These are phyloP conservation scores for Xiphydria camelus DNA, from an alignment of 2,888 invertebrate species.

Conservation along the genomic window DNA sequence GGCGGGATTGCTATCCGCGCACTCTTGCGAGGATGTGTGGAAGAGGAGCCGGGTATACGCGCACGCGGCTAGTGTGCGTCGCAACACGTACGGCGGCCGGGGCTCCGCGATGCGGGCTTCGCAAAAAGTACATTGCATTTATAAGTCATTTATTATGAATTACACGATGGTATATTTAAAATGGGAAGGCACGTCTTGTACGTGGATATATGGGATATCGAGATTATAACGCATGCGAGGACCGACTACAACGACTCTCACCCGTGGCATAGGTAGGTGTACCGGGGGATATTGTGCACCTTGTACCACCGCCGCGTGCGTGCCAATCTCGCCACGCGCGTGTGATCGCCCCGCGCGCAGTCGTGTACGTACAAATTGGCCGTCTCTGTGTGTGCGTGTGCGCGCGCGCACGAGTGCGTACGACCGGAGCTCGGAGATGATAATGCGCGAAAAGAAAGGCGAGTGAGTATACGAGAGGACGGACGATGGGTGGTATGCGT, in stretches of 20 bases:
- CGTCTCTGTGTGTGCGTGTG: conserved; percentile 6
- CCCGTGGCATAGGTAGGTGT: conserved; percentile 30
- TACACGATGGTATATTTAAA: conserved; percentile 58
- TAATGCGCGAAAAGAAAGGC: too few species aligned
- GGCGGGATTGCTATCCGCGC: conserved; percentile 14
- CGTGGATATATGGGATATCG: conserved; percentile 57
- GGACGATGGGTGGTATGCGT: too few species aligned
- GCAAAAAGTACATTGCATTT: conserved; percentile 53
- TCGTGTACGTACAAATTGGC: conserved; percentile 47
- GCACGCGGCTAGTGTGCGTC: not conserved
- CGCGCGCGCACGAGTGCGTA: conserved; percentile 5
- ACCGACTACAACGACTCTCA: conserved; percentile 33
- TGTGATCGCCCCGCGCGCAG: conserved; percentile 25
- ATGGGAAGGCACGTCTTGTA: conserved; percentile 54
- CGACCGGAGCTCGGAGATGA: too few species aligned
- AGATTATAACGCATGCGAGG: conserved; percentile 55
- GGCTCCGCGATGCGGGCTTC: not conserved
- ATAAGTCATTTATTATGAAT: conserved; percentile 59
- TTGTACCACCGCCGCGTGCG: conserved; percentile 8
- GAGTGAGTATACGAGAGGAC: too few species aligned
- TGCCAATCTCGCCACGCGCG: conserved; percentile 14
- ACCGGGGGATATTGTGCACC: conserved; percentile 30
- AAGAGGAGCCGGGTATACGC: not conserved
- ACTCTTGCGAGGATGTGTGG: not conserved
- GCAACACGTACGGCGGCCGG: not conserved